Evolutionary conservation across 2,888 invertebrate species (phyloP).

Genomic region (Eupithecia subumbrata): DNA sequence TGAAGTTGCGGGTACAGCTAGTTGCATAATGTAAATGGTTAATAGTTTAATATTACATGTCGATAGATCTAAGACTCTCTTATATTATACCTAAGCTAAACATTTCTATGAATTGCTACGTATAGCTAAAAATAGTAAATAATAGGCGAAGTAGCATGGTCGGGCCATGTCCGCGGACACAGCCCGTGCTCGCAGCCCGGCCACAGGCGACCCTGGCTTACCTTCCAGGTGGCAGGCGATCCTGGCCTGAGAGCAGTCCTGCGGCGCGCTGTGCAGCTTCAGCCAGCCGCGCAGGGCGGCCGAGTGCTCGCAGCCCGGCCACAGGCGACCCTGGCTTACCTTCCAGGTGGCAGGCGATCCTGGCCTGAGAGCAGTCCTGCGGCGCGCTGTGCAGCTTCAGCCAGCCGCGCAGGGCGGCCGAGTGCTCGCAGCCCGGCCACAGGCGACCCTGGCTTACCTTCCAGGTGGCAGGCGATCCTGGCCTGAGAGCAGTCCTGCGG

Average conservation of each 20-base stretch:
- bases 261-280: conserved; percentile 1
- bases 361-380: neutral
- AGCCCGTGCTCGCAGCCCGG: too few relatives aligned
- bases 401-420: neutral
- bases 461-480: neutral
- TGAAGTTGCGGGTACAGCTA: too few relatives aligned
- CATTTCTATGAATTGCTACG: too few relatives aligned
- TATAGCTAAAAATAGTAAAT: too few relatives aligned
- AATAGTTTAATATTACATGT: too few relatives aligned
- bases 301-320: neutral
- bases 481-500: neutral
- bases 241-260: conserved; percentile 2
- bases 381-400: neutral
- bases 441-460: neutral
- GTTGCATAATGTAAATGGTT: too few relatives aligned
- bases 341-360: neutral
- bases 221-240: neutral
- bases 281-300: conserved; percentile 1
- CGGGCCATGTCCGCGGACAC: too few relatives aligned
- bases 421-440: neutral
- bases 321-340: neutral
- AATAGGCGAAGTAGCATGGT: too few relatives aligned
- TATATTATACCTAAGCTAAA: too few relatives aligned
- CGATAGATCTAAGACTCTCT: too few relatives aligned
- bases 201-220: neutral